phyloP scores from a whole-genome alignment of 1,140 invertebrate genomes.

The Diorhabda carinulata region DNA sequence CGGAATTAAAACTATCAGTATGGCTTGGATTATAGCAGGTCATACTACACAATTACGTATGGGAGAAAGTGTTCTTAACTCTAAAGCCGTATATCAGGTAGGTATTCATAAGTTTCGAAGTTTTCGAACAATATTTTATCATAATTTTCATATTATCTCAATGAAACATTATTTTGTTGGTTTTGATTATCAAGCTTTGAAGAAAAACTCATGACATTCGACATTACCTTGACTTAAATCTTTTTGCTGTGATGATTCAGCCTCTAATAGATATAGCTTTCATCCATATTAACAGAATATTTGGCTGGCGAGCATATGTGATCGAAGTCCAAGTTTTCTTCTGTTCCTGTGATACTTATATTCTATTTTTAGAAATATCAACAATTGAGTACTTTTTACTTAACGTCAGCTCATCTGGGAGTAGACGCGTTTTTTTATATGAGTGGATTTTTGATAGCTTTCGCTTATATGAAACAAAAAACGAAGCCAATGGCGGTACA shows the following conservation, averaged over 20 bases:
- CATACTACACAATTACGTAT: constrained; percentile 22
- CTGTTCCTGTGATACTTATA: too few species aligned
- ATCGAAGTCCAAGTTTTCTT: too few species aligned
- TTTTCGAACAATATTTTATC: background rate
- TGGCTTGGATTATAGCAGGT: constrained; percentile 41
- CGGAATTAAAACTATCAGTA: constrained; percentile 42
- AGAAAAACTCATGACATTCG: too few species aligned
- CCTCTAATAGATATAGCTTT: too few species aligned
- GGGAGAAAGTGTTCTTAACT: too few species aligned
- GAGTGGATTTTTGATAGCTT: constrained; percentile 38
- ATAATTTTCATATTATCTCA: background rate
- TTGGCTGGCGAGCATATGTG: too few species aligned
- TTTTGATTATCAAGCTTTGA: too few species aligned
- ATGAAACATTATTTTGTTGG: too few species aligned
- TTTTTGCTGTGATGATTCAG: too few species aligned
- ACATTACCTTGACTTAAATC: too few species aligned
- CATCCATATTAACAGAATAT: too few species aligned
- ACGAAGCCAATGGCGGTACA: constrained; percentile 17
- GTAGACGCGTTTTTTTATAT: constrained; percentile 42
- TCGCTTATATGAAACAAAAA: constrained; percentile 35
- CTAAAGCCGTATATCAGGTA: too few species aligned
- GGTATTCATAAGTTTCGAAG: background rate
- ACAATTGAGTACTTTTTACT: constrained; percentile 20
- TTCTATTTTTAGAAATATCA: constrained; percentile 3
- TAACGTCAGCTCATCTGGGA: constrained; percentile 25